Percentiles rank a stretch among this genome's conserved stretches.
These are phyloP conservation scores for Smithornis capensis DNA, from an alignment of 2,113 vertebrate genomes.

Conservation along the genomic window DNA sequence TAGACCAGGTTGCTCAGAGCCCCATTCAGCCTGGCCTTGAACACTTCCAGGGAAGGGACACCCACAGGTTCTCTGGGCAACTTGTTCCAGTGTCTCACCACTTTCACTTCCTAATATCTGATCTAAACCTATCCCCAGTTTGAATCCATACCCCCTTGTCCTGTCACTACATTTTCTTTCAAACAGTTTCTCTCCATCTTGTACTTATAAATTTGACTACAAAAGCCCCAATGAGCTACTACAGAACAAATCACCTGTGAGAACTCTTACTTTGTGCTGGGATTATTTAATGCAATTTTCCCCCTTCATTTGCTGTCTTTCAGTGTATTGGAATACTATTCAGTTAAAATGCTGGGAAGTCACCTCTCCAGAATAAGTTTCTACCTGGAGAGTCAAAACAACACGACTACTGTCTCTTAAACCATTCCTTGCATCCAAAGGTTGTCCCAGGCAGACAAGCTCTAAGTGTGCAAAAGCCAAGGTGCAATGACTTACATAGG, in stretches of 20 bases:
- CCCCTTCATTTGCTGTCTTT: background rate
- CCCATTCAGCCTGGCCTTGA: background rate
- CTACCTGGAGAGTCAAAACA: background rate
- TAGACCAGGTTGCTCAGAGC: rapidly evolving
- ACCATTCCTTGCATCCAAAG: background rate
- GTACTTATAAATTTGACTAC: background rate
- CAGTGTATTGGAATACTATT: background rate
- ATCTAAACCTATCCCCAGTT: background rate
- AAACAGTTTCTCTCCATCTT: background rate
- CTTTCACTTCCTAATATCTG: background rate
- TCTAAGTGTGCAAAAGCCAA: background rate
- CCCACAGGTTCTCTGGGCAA: background rate
- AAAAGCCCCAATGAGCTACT: background rate
- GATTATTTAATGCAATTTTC: background rate
- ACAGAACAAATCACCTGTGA: background rate
- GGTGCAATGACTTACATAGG: background rate
- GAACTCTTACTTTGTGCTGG: no score
- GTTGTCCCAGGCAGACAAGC: background rate
- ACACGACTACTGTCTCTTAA: background rate
- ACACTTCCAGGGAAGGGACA: background rate
- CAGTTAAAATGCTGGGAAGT: background rate
- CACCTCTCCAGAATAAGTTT: background rate
- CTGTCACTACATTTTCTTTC: background rate
- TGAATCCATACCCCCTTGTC: background rate
- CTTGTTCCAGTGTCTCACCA: background rate